These are phyloP conservation scores for Anas georgica DNA, from an alignment of 2,797 vertebrate genomes.

Conservation along the genomic window DNA sequence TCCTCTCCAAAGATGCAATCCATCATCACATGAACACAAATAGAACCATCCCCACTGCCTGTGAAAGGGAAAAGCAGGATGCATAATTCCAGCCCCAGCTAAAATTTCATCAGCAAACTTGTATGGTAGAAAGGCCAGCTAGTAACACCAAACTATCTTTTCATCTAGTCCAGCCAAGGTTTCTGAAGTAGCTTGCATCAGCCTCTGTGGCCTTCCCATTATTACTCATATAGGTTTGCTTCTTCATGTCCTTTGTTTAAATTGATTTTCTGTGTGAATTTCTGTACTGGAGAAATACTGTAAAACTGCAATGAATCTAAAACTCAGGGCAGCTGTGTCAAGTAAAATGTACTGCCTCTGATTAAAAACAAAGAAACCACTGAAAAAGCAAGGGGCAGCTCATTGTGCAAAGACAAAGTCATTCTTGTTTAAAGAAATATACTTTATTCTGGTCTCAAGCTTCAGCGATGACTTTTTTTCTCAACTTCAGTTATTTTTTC, in stretches of 20 bases:
- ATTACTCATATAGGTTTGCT: neutral
- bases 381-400: neutral
- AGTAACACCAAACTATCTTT: neutral
- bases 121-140: neutral
- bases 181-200: neutral
- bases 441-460: neutral
- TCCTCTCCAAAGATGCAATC: neutral
- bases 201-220: neutral
- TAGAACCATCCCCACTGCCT: neutral
- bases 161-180: neutral
- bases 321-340: neutral
- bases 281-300: neutral
- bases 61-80: neutral
- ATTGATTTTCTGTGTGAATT: neutral
- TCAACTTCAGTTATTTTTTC: neutral
- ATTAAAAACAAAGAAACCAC: neutral
- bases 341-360: neutral
- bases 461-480: neutral
- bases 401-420: neutral
- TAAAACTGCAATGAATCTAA: neutral
- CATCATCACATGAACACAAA: neutral
- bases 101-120: neutral
- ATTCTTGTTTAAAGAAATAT: neutral
- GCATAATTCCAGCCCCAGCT: neutral
- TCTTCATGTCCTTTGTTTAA: neutral